phyloP scores from a whole-genome alignment of 2,888 invertebrate species.

The Shargacucullia verbasci region DNA sequence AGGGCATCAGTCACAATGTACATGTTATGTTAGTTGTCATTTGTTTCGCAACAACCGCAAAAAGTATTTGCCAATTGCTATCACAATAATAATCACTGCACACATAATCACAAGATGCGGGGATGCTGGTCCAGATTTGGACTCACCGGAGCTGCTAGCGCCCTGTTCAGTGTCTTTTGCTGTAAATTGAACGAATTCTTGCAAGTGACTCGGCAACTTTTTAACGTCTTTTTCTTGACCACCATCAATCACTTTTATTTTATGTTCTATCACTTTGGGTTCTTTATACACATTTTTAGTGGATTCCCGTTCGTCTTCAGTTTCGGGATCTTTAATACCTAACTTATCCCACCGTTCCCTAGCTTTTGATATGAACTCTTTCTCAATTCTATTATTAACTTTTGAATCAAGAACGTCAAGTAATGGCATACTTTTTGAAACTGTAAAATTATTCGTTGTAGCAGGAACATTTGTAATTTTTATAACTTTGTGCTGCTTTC shows the following conservation, averaged over 20 bases:
- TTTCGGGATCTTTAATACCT: constrained; percentile 91
- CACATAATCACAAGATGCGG: constrained; percentile 86
- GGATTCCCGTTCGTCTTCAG: constrained; percentile 88
- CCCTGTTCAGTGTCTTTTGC: constrained; percentile 86
- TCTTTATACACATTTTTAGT: constrained; percentile 74
- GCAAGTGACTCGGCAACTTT: constrained; percentile 93
- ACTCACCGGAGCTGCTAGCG: constrained; percentile 87
- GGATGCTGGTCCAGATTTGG: constrained; percentile 76
- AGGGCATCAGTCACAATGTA: constrained; percentile 60
- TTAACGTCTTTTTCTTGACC: constrained; percentile 89
- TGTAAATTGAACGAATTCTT: constrained; percentile 93
- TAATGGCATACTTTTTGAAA: constrained; percentile 79
- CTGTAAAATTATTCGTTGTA: constrained; percentile 60
- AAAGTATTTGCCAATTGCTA: constrained; percentile 81
- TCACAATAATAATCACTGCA: constrained; percentile 84
- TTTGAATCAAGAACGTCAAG: constrained; percentile 77
- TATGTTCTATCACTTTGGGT: constrained; percentile 83
- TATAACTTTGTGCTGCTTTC: constrained; percentile 94
- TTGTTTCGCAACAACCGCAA: constrained; percentile 76
- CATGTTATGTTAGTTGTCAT: constrained; percentile 66
- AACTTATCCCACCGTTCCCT: constrained; percentile 92
- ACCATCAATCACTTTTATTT: constrained; percentile 91
- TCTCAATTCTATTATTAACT: constrained; percentile 90
- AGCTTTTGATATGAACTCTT: constrained; percentile 94
- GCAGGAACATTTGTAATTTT: constrained; percentile 91